phyloP scores from a whole-genome alignment of 2,888 invertebrate species.

The Caenorhabditis doughertyi region DNA sequence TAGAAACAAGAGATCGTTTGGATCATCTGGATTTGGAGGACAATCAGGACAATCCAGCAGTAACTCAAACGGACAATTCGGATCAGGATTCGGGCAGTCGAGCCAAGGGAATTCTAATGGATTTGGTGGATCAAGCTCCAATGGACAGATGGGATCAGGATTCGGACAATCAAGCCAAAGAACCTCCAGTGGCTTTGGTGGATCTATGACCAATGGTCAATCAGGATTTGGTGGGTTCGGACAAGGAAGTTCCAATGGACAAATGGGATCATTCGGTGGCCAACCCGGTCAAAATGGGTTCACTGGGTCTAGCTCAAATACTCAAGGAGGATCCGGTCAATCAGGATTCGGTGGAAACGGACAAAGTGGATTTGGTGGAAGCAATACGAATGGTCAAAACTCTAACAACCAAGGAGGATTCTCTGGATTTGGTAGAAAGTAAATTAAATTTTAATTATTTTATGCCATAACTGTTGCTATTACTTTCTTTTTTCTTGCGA shows the following conservation, averaged over 20 bases:
- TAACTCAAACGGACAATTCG: not conserved
- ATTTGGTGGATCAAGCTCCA: not conserved
- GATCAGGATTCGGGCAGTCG: not conserved
- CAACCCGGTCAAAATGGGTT: conserved; percentile 3
- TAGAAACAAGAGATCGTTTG: not conserved
- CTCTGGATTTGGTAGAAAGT: conserved; percentile 13
- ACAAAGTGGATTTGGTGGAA: not conserved
- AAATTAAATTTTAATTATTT: not conserved
- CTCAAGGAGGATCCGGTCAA: conserved; percentile 12
- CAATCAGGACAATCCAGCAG: not conserved
- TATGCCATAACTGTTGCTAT: conserved; percentile 12
- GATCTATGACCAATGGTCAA: not conserved
- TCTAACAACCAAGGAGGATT: conserved; percentile 4
- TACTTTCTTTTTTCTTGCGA: not conserved
- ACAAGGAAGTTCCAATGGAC: not conserved
- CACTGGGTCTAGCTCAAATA: not conserved
- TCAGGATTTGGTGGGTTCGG: not conserved
- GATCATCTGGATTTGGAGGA: not conserved
- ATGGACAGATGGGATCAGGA: not conserved
- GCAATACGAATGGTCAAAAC: not conserved
- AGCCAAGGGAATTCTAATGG: not conserved
- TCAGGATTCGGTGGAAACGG: conserved; percentile 13
- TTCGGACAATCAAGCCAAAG: not conserved
- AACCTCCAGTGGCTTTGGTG: not conserved
- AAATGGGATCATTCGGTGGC: conserved; percentile 5